Evolutionary conservation across 2,888 invertebrate species (phyloP).

Genomic region (Spodoptera exigua): DNA sequence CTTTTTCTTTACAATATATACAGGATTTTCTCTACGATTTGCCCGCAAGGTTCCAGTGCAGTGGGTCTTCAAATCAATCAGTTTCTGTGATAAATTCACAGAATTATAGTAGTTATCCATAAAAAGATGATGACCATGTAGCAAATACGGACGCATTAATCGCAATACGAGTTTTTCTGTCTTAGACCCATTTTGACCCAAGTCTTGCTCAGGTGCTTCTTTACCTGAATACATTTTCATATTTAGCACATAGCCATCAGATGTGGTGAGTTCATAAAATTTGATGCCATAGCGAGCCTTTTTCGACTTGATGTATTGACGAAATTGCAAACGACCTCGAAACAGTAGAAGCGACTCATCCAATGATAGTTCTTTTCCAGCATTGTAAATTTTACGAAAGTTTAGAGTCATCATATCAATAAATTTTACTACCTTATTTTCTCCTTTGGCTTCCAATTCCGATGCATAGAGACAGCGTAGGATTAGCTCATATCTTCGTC

Average conservation of each 20-base stretch:
- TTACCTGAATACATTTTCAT: constrained; percentile 18
- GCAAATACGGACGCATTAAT: constrained; percentile 18
- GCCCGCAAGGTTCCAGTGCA: not conserved
- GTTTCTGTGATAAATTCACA: constrained; percentile 1
- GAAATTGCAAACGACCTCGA: too few relatives aligned
- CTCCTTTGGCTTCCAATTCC: too few relatives aligned
- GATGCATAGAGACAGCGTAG: not conserved
- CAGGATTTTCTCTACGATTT: constrained; percentile 10
- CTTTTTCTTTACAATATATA: constrained; percentile 4
- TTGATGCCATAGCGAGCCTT: constrained; percentile 14
- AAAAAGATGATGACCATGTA: constrained; percentile 14
- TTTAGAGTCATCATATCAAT: too few relatives aligned
- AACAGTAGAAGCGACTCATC: too few relatives aligned
- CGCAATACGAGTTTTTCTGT: constrained; percentile 11
- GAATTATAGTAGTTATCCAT: constrained; percentile 26
- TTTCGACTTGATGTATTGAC: too few relatives aligned
- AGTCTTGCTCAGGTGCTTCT: constrained; percentile 12
- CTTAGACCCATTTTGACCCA: constrained; percentile 1
- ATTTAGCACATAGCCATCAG: constrained; percentile 19
- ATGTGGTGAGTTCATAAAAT: constrained; percentile 12
- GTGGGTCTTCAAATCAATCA: constrained; percentile 13
- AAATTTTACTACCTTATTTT: too few relatives aligned
- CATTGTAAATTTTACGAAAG: too few relatives aligned
- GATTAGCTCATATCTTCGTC: constrained; percentile 8
- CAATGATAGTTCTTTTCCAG: too few relatives aligned